Percentiles rank a stretch among this genome's conserved stretches.
Evolutionary conservation across 92 coral and sea anemone species (phyloP).

Genomic region (Siderastrea radians): DNA sequence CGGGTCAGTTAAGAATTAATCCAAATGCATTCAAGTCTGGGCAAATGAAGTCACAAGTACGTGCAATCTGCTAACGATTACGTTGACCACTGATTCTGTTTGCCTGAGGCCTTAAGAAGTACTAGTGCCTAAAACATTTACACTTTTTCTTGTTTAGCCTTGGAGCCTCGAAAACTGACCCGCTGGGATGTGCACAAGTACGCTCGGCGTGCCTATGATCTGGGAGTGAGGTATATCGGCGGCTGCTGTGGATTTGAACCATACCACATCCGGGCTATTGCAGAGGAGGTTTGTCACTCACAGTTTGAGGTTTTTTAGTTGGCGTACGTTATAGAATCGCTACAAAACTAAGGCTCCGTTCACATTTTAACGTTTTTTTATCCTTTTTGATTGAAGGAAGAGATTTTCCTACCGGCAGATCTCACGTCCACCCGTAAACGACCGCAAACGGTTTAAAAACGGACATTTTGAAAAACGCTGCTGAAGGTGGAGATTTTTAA

Average conservation of each 20-base stretch:
- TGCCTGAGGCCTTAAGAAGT: neutral
- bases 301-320: no score
- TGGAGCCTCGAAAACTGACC: conserved; percentile 77
- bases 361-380: no score
- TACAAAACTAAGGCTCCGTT: no score
- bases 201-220: conserved; percentile 80
- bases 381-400: no score
- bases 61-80: neutral
- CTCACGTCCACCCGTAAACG: no score
- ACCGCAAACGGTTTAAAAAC: no score
- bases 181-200: conserved; percentile 85
- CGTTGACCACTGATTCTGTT: neutral
- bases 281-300: conserved; percentile 77
- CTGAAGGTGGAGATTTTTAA: no score
- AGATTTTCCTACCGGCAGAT: no score
- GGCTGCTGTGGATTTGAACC: conserved; percentile 93
- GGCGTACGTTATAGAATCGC: no score
- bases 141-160: conserved; percentile 28
- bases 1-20: neutral
- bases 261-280: conserved; percentile 86
- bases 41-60: neutral
- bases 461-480: no score
- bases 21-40: neutral
- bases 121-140: no score
- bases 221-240: conserved; percentile 89